Percentiles rank a stretch among this genome's conserved stretches.
phyloP scores from a whole-genome alignment of 1,140 invertebrate species.

The Zaprionus taronus region DNA sequence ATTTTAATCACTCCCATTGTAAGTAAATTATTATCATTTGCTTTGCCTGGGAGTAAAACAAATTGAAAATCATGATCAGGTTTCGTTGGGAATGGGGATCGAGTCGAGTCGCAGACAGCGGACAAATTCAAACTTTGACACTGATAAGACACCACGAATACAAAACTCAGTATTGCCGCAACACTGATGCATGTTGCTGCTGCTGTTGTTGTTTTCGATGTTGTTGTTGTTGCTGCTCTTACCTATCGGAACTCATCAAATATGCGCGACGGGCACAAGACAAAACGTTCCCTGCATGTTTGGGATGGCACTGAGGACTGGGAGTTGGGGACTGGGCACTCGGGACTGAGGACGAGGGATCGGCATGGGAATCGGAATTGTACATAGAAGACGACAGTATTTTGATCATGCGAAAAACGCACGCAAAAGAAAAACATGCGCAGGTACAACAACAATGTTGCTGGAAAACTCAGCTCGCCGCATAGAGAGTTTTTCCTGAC shows the following conservation, averaged over 20 bases:
- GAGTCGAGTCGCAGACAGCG: slow-evolving; percentile 27
- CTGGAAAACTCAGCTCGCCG: slow-evolving; percentile 65
- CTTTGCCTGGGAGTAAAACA: slow-evolving; percentile 8
- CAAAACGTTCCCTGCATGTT: slow-evolving; percentile 53
- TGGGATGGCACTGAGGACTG: slow-evolving; percentile 21
- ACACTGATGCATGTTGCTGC: not conserved
- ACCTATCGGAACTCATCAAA: slow-evolving; percentile 77
- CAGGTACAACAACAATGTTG: slow-evolving; percentile 63
- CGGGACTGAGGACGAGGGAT: slow-evolving; percentile 13
- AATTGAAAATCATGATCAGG: slow-evolving; percentile 29
- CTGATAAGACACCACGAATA: slow-evolving; percentile 61
- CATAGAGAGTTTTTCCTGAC: slow-evolving; percentile 49
- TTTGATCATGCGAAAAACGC: slow-evolving; percentile 81
- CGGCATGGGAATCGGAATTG: slow-evolving; percentile 41
- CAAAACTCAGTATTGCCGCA: slow-evolving; percentile 42
- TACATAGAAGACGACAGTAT: slow-evolving; percentile 55
- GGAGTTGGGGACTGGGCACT: slow-evolving; percentile 2
- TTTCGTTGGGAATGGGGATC: slow-evolving; percentile 36
- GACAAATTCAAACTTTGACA: slow-evolving; percentile 65
- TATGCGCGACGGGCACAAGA: slow-evolving; percentile 65
- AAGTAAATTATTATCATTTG: not conserved
- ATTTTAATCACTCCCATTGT: not conserved
- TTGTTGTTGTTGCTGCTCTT: slow-evolving; percentile 33
- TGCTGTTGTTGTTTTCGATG: slow-evolving; percentile 13
- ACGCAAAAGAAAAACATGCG: slow-evolving; percentile 79